These are phyloP conservation scores for Saccopteryx bilineata DNA, from an alignment of 2,113 vertebrate species.

Conservation along the genomic window DNA sequence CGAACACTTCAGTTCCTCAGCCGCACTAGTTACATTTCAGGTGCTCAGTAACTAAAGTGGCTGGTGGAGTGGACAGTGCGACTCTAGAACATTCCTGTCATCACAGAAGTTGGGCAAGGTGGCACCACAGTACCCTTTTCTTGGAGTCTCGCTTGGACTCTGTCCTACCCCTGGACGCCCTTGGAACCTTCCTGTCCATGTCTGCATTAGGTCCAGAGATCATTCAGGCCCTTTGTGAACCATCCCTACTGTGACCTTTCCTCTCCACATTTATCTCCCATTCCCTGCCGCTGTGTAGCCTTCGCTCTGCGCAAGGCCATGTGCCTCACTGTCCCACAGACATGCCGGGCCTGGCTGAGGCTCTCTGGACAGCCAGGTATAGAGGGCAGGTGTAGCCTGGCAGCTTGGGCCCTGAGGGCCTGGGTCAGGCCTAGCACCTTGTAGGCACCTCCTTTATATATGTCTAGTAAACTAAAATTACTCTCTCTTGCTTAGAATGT, in stretches of 20 bases:
- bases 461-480: not conserved
- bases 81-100: not conserved
- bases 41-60: not conserved
- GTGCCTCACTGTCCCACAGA: not conserved
- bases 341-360: not conserved
- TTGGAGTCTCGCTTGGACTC: not conserved
- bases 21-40: not conserved
- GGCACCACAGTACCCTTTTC: not conserved
- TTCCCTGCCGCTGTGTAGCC: not conserved
- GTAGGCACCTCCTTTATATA: not conserved
- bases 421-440: not conserved
- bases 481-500: constrained; percentile 1
- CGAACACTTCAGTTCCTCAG: not conserved
- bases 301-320: not conserved
- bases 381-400: not conserved
- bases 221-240: not conserved
- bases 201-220: not conserved
- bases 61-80: not conserved
- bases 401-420: not conserved
- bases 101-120: not conserved
- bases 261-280: not conserved
- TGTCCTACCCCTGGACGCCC: not conserved
- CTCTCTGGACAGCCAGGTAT: not conserved
- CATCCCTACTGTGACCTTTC: not conserved
- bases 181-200: not conserved